Conservation (phyloP, 2,797 vertebrate species). For the Remorina albescens region DNA sequence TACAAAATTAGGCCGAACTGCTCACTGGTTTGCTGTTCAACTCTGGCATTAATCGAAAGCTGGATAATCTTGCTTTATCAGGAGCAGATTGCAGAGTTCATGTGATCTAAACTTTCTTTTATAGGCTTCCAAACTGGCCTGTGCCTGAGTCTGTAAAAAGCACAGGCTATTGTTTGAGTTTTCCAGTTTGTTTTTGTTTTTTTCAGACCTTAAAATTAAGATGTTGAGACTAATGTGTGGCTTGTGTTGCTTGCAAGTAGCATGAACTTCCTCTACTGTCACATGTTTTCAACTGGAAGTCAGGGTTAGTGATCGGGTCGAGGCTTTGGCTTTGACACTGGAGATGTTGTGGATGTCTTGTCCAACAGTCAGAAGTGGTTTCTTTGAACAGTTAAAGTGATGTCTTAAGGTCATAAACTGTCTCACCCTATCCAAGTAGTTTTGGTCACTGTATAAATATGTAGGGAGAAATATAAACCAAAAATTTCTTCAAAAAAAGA, state of each 20-base stretch:
- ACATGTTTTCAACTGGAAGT: neutral
- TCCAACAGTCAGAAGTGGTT: neutral
- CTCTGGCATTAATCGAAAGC: constrained; percentile 80
- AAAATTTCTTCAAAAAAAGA: neutral
- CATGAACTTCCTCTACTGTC: constrained; percentile 5
- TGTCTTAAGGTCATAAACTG: neutral
- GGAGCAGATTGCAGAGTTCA: constrained; percentile 74
- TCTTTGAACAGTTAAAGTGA: neutral
- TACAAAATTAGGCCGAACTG: constrained; percentile 61
- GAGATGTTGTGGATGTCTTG: neutral
- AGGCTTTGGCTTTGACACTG: neutral
- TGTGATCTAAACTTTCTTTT: constrained; percentile 69
- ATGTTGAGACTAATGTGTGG: neutral
- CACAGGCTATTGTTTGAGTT: constrained; percentile 42
- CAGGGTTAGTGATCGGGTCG: neutral
- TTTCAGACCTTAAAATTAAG: constrained; percentile 21
- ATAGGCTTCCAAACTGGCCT: constrained; percentile 48
- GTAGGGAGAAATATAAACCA: neutral
- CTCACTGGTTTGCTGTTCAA: constrained; percentile 67
- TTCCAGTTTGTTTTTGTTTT: constrained; percentile 19
- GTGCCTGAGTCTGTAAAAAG: constrained; percentile 32
- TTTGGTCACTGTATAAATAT: neutral
- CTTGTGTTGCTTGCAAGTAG: neutral
- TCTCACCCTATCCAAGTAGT: neutral
- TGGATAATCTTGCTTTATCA: constrained; percentile 76